These are phyloP conservation scores for Prunella strophiata DNA, from an alignment of 2,797 vertebrate species.

Conservation along the genomic window DNA sequence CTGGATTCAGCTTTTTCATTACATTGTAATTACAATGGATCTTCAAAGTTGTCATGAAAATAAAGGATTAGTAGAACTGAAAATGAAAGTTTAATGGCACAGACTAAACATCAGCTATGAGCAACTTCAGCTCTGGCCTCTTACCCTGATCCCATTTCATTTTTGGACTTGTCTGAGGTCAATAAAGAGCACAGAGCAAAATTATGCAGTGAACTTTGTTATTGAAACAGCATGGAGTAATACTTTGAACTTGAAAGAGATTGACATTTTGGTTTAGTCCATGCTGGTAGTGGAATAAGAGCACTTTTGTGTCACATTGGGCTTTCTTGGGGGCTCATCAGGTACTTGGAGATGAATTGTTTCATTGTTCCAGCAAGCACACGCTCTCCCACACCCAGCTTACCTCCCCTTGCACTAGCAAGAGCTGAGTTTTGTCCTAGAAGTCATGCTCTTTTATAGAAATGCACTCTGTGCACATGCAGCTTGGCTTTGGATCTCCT, in stretches of 20 bases:
- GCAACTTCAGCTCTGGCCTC: neutral
- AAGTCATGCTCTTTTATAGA: neutral
- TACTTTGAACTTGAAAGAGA: neutral
- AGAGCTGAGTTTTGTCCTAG: neutral
- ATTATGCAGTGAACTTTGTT: neutral
- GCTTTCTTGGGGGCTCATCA: neutral
- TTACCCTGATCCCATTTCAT: neutral
- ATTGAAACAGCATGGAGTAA: conserved; percentile 1
- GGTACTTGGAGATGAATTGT: neutral
- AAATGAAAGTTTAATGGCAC: neutral
- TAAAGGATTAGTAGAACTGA: neutral
- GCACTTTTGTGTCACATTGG: neutral
- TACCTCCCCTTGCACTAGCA: neutral
- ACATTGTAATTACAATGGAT: neutral
- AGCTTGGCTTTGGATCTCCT: neutral
- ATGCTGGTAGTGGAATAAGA: neutral
- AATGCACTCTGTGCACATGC: neutral
- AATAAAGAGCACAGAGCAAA: neutral
- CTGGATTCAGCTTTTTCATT: conserved; percentile 29
- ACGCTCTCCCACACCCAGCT: neutral
- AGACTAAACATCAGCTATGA: neutral
- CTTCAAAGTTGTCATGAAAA: neutral
- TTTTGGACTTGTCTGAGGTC: neutral
- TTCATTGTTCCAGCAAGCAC: neutral
- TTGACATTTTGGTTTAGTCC: neutral